A percentile compares a stretch with the other conserved stretches of the same genome.
phyloP scores from a whole-genome alignment of 1,140 invertebrate species.

The Atta cephalotes region DNA sequence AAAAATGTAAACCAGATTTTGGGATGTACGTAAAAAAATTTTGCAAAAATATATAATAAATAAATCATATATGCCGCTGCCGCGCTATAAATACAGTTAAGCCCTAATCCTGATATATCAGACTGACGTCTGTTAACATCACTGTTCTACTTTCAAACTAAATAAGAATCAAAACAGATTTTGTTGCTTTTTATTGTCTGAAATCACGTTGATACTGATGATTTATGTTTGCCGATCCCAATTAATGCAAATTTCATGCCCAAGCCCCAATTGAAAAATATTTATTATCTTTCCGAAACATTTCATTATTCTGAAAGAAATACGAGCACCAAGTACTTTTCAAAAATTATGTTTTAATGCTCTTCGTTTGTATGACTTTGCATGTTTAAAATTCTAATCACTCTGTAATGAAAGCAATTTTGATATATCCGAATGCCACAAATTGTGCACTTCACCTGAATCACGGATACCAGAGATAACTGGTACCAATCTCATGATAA shows the following conservation, averaged over 20 bases:
- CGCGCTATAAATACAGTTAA: conserved; percentile 49
- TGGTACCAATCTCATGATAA: conserved; percentile 10
- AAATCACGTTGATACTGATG: conserved; percentile 3
- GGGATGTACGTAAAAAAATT: conserved; percentile 32
- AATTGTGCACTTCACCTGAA: conserved; percentile 17
- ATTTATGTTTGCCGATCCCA: conserved; percentile 48
- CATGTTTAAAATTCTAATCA: conserved; percentile 46
- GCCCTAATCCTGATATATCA: conserved; percentile 54
- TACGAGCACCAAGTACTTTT: conserved; percentile 26
- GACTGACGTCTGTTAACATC: conserved; percentile 47
- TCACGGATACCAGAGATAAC: conserved; percentile 37
- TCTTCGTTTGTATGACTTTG: background rate
- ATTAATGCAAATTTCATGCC: conserved; percentile 47
- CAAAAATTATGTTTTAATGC: background rate
- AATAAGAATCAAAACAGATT: conserved; percentile 51
- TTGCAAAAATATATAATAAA: conserved; percentile 41
- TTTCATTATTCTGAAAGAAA: conserved; percentile 40
- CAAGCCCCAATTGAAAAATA: conserved; percentile 20
- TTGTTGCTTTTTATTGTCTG: conserved; percentile 45
- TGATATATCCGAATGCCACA: conserved; percentile 39
- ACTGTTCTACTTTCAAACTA: conserved; percentile 49
- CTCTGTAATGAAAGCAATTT: background rate
- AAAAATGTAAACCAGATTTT: conserved; percentile 23
- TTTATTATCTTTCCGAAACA: conserved; percentile 45
- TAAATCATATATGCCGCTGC: conserved; percentile 43